Conservation (phyloP, 2,113 vertebrate species). For the Solea solea region DNA sequence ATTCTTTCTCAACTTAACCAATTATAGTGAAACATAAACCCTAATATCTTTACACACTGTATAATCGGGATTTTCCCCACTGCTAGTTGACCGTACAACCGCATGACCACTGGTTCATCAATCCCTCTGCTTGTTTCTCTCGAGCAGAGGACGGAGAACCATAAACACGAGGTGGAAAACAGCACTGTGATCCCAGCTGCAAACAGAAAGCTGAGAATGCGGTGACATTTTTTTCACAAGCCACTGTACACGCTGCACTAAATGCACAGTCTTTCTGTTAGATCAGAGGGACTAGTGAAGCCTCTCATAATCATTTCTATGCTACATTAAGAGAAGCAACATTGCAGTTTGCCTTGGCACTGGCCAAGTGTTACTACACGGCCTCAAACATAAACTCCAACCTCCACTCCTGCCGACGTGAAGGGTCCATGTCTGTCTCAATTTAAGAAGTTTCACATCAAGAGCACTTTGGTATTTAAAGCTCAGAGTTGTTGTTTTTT, state of each 20-base stretch:
- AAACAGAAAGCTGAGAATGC: constrained; percentile 61
- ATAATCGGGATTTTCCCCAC: constrained; percentile 14
- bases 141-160: constrained; percentile 10
- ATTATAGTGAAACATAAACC: neutral
- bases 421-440: constrained; percentile 46
- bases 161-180: constrained; percentile 48
- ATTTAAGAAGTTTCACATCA: constrained; percentile 51
- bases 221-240: constrained; percentile 42
- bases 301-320: constrained; percentile 71
- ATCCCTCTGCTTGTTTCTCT: constrained; percentile 32
- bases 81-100: constrained; percentile 25
- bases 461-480: constrained; percentile 12
- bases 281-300: constrained; percentile 66
- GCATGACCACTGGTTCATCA: constrained; percentile 21
- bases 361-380: constrained; percentile 43
- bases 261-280: constrained; percentile 59
- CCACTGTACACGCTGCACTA: constrained; percentile 46
- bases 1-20: neutral
- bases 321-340: constrained; percentile 70
- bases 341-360: constrained; percentile 65
- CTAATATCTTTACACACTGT: neutral
- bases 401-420: constrained; percentile 33
- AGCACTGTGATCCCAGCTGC: constrained; percentile 44
- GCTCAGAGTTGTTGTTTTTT: too few relatives aligned
- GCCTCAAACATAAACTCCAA: constrained; percentile 40